Base-by-base conservation (phyloP, 2,113 vertebrate genomes). In the Eudyptes chrysolophus region DNA sequence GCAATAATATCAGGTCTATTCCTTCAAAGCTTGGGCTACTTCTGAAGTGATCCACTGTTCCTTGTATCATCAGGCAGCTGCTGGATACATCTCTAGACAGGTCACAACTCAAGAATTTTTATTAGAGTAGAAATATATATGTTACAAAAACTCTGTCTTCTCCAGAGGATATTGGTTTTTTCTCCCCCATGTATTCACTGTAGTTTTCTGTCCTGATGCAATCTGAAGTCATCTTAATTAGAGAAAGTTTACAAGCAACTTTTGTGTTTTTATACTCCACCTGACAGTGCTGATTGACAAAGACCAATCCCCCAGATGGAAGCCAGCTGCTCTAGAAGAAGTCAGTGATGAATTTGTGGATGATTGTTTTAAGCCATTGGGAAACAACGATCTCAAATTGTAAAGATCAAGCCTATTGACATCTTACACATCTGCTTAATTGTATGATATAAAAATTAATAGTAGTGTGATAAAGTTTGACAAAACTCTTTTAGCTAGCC, bases 231-330 rank as follows among this genome's bases (percentile, higher is more conserved):
- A 16, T 36, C 76, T 68, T 24, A 29, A 51, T 52, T 51, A 70
- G 62, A 95, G 42, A 54, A 64, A 34, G 34, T 46, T 70, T 36
- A 27, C 20, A 49, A 72, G 88, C 70, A 70, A 94, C 74, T 84
- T 72, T 17, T 88, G 17, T 92, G 44, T 68, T 78, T 95, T 85
- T 70, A 2, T 77, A 4, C 57, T 88, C 77, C 84, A 52, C 69
- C 85, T 96, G 62, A 44, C 97, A 99, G 99, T 99, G 94, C 96
- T 99, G 88, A 98, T 99, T 58, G 99, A 99, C 97, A 99, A 98
- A 97, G 99, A 99, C 98, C 99, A 99, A 16, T 98, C 85, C 79
- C 99, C 99, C 40, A 98, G 96, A 93, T 99, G 99, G 99, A 99
- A 98, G 64, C 99, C 99, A 26, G 94, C 98, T 27, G 44, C 97